Conservation (phyloP, 2,888 invertebrate species). For the Hydraecia micacea region DNA sequence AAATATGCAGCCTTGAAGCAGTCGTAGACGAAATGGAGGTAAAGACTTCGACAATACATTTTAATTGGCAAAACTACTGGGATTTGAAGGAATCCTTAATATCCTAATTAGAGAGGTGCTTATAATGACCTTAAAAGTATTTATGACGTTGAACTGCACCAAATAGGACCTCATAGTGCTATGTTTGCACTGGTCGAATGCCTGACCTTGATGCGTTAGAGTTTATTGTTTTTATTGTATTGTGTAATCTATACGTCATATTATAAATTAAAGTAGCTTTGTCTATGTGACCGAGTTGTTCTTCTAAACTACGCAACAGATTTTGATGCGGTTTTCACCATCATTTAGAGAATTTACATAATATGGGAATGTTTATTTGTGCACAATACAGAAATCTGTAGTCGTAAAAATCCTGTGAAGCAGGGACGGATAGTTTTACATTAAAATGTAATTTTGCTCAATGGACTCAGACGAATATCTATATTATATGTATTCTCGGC, state of each 20-base stretch:
- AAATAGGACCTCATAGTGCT: background rate
- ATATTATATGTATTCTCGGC: conserved; percentile 2
- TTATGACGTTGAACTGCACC: background rate
- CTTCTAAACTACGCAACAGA: background rate
- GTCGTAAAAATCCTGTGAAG: background rate
- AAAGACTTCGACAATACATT: background rate
- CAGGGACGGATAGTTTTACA: background rate
- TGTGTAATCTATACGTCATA: background rate
- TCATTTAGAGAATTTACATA: background rate
- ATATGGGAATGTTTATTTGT: background rate
- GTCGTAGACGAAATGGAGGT: background rate
- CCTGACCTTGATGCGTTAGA: background rate
- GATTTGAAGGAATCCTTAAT: background rate
- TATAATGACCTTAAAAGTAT: background rate
- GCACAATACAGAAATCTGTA: background rate
- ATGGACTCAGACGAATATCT: conserved; percentile 20
- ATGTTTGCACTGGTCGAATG: conserved; percentile 5
- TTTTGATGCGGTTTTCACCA: background rate
- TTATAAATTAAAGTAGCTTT: background rate
- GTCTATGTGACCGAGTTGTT: background rate
- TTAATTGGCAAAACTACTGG: background rate
- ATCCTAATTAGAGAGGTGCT: background rate
- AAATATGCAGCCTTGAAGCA: background rate
- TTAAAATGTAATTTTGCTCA: background rate
- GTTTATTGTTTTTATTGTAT: background rate